Base-by-base conservation (phyloP, 2,797 vertebrate species). In the Lutjanus campechanus region DNA sequence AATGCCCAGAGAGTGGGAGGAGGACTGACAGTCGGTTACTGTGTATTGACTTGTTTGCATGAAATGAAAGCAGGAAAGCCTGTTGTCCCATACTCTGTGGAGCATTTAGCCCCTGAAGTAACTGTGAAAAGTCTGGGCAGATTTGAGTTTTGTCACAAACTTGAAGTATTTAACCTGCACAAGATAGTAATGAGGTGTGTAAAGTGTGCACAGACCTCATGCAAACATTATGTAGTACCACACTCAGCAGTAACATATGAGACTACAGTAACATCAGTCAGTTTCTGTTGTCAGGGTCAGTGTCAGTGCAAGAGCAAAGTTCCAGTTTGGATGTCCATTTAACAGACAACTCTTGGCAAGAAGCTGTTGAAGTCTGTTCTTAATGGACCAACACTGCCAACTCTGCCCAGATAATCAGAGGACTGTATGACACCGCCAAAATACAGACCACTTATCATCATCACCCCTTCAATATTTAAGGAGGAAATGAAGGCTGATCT, bases 291-390 rank as follows among this genome's bases (percentile, higher is more conserved):
- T 51, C 47, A 6, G 22, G 11, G 58, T 20, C n/a, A 51, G 40
- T 8, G 56, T 25, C 59, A 58, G 29, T 9, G 36, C 7, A 50
- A n/a, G 20, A 64, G 44, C 25, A n/a, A 25, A 59, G 22, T 20
- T 75, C 49, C 50, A 58, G 76, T 49, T 76, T 12, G 40, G 61
- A 69, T 46, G 51, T 13, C 36, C 7, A 9, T 61, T 76, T 46
- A 60, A 49, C 15, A n/a, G 11, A 58, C 43, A 73, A 49, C 50
- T 76, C 50, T 76, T 74, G 70, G 59, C 77, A 70, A 44, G 54
- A 59, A 71, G 54, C 46, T 54, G 50, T 5, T 58, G 11, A 25
- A 62, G 43, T 49, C 17, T 76, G 22, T 19, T 65, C 58, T 67
- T 25, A 66, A 61, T 55, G 8, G 43, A 49, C 44, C 16, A 20